Percentiles rank a stretch among this genome's conserved stretches.
Evolutionary conservation across 2,113 vertebrate genomes (phyloP).

Genomic region (Suricata suricatta): DNA sequence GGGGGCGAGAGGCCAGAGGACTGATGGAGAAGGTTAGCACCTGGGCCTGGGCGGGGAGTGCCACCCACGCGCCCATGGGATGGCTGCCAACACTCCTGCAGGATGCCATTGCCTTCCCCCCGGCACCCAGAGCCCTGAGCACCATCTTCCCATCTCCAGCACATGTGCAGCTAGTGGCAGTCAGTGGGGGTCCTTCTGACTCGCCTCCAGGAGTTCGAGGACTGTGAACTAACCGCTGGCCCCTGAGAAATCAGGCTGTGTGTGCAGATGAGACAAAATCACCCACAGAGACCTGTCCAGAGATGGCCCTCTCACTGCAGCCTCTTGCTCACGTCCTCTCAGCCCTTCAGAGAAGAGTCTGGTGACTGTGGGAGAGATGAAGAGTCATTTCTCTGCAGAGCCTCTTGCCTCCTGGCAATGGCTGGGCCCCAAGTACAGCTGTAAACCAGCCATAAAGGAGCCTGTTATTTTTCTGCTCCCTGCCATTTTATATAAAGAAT

Average conservation of each 20-base stretch:
- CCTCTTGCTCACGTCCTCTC: not conserved
- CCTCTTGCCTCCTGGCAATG: not conserved
- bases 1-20: not conserved
- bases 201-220: fast-evolving
- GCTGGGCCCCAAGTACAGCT: not conserved
- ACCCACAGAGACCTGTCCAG: fast-evolving
- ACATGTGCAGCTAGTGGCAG: fast-evolving
- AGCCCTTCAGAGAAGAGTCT: not conserved
- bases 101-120: not conserved
- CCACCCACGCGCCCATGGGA: fast-evolving
- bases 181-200: not conserved
- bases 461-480: not conserved
- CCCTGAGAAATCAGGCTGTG: not conserved
- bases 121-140: not conserved
- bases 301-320: not conserved
- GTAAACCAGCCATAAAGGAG: not conserved
- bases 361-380: not conserved
- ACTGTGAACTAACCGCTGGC: not conserved
- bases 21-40: not conserved
- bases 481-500: not conserved
- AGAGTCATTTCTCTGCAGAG: not conserved
- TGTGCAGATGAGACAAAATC: not conserved
- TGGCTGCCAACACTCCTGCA: not conserved
- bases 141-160: not conserved
- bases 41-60: not conserved